phyloP scores from a whole-genome alignment of 1,140 invertebrate species.

The Cotesia vestalis region DNA sequence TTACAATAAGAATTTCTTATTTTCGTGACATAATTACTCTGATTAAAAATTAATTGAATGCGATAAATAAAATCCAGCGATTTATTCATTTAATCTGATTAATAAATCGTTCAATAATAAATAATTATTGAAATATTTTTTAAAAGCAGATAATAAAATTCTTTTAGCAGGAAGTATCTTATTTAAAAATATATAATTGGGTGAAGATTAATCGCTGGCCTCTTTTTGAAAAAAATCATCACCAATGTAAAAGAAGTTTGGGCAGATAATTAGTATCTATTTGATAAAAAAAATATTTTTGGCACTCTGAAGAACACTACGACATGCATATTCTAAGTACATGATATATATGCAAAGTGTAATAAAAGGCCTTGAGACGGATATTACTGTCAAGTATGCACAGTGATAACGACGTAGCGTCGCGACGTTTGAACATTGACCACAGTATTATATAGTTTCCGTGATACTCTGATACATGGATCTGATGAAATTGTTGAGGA shows the following conservation, averaged over 20 bases:
- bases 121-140: no score
- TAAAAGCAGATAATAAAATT: no score
- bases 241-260: neutral
- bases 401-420: constrained; percentile 1
- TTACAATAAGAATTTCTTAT: no score
- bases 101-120: no score
- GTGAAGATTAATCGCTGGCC: neutral
- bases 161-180: no score
- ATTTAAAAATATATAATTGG: no score
- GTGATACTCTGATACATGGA: neutral
- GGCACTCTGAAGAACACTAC: neutral
- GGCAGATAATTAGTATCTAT: neutral
- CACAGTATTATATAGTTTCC: constrained; percentile 6
- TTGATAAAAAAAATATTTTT: neutral
- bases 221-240: neutral
- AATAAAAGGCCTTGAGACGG: constrained; percentile 14
- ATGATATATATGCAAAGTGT: neutral
- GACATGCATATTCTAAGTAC: no score
- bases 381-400: constrained; percentile 7
- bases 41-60: no score
- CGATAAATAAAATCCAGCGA: no score
- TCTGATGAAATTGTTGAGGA: neutral
- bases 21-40: no score
- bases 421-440: constrained; percentile 17
- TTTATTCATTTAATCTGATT: no score